phyloP scores from a whole-genome alignment of 2,888 invertebrate genomes.

The Acanthosepion esculentum region DNA sequence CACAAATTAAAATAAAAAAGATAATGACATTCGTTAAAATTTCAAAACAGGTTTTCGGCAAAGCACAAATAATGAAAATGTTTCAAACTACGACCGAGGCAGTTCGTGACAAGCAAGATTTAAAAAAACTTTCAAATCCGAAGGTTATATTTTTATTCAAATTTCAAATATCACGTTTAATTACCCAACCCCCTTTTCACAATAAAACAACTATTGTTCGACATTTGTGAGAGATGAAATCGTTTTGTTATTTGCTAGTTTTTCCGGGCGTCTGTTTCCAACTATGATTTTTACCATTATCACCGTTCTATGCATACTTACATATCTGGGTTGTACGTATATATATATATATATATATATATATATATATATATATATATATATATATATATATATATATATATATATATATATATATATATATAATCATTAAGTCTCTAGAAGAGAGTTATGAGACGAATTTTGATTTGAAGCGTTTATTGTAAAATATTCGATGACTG shows the following conservation, averaged over 20 bases:
- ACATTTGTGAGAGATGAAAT: not conserved
- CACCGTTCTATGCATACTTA: too few species aligned
- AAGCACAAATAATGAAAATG: not conserved
- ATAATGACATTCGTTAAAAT: not conserved
- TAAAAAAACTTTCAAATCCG: not conserved
- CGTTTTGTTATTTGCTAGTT: not conserved
- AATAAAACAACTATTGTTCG: constrained; percentile 16
- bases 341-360: too few species aligned
- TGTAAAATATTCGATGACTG: too few species aligned
- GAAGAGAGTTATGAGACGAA: too few species aligned
- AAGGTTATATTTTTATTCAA: constrained; percentile 15
- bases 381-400: too few species aligned
- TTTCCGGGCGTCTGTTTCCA: not conserved
- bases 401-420: too few species aligned
- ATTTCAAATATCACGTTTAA: not conserved
- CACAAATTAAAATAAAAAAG: not conserved
- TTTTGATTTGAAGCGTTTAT: too few species aligned
- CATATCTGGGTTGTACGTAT: too few species aligned
- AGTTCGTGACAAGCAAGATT: constrained; percentile 6
- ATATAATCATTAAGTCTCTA: too few species aligned
- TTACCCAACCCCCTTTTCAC: not conserved
- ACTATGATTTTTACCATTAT: rapidly evolving
- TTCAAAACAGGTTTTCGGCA: not conserved
- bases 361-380: too few species aligned
- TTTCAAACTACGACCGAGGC: constrained; percentile 7